phyloP scores from a whole-genome alignment of 2,888 invertebrate genomes.

The Elmis aenea region DNA sequence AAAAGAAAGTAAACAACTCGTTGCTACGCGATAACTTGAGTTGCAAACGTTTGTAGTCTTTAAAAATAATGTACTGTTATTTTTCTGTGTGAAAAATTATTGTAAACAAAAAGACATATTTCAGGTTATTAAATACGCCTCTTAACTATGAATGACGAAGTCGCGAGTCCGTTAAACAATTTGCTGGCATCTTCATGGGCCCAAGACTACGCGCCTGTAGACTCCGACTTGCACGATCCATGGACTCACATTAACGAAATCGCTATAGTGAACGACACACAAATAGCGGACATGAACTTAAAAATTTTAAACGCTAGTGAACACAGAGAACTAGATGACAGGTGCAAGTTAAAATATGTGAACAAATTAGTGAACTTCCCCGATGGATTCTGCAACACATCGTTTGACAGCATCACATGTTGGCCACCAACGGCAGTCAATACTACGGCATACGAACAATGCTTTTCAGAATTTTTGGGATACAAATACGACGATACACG shows the following conservation, averaged over 20 bases:
- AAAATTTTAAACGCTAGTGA: slow-evolving; percentile 11
- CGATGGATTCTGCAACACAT: slow-evolving; percentile 55
- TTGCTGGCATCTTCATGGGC: not conserved
- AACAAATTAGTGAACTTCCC: not conserved
- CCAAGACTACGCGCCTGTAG: not conserved
- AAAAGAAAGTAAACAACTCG: too few relatives aligned
- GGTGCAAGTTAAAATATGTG: slow-evolving; percentile 11
- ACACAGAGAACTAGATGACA: slow-evolving; percentile 9
- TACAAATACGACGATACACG: slow-evolving; percentile 76
- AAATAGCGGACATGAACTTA: slow-evolving; percentile 9
- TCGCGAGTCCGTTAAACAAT: too few relatives aligned
- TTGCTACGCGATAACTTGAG: too few relatives aligned
- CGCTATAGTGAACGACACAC: slow-evolving; percentile 11
- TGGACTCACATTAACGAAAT: slow-evolving; percentile 11
- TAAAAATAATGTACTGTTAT: too few relatives aligned
- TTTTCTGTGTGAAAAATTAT: too few relatives aligned
- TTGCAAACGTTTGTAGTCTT: too few relatives aligned
- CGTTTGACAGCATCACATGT: slow-evolving; percentile 73
- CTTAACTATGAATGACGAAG: too few relatives aligned
- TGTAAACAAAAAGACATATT: too few relatives aligned
- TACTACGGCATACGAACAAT: slow-evolving; percentile 64
- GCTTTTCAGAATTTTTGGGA: slow-evolving; percentile 73
- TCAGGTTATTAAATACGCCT: too few relatives aligned
- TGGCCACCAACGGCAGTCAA: slow-evolving; percentile 77
- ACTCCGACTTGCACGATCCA: slow-evolving; percentile 4